phyloP scores from a whole-genome alignment of 2,888 invertebrate species.

The Chorisops tibialis region DNA sequence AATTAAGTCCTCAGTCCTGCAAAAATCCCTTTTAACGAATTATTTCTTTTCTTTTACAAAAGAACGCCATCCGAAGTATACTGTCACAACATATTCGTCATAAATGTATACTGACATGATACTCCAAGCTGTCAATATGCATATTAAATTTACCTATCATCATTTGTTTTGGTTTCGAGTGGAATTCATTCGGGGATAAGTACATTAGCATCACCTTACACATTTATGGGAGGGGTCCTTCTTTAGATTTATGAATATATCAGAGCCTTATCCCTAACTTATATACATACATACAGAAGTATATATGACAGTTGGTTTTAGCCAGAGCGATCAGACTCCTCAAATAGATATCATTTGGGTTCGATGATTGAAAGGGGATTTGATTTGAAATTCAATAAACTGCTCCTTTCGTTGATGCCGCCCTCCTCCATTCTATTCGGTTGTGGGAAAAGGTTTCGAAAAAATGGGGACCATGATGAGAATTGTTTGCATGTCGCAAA shows the following conservation, averaged over 20 bases:
- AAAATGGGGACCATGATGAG: no score
- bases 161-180: background rate
- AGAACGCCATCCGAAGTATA: no score
- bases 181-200: background rate
- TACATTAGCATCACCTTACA: background rate
- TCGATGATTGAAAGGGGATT: slow-evolving; percentile 3
- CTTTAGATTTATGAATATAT: no score
- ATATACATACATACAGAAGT: no score
- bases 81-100: no score
- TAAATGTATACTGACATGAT: background rate
- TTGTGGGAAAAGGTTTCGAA: background rate
- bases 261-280: no score
- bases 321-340: background rate
- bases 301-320: no score
- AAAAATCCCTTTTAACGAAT: no score
- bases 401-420: background rate
- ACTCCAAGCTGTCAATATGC: background rate
- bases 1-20: no score
- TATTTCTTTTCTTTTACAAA: no score
- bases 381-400: slow-evolving; percentile 10
- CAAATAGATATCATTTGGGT: slow-evolving; percentile 4
- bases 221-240: background rate
- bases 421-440: background rate
- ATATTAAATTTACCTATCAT: background rate
- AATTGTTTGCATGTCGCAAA: no score